Evolutionary conservation across 2,888 invertebrate species (phyloP).

Genomic region (Blastobasis lacticolella): DNA sequence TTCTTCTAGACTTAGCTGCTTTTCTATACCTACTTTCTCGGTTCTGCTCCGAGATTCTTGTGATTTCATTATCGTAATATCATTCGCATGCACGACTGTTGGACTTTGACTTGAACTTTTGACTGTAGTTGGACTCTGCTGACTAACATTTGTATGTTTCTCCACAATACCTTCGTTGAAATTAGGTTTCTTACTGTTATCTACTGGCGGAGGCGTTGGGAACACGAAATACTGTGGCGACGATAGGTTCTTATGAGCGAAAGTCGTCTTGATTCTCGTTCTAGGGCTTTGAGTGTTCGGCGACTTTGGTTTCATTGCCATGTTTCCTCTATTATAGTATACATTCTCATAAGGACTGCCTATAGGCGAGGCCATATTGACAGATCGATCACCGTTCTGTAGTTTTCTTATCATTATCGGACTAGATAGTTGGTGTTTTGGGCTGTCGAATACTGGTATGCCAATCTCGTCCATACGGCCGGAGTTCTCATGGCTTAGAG

Average conservation of each 20-base stretch:
- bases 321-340: slow-evolving; percentile 49
- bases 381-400: slow-evolving; percentile 26
- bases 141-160: too few species aligned
- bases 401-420: slow-evolving; percentile 56
- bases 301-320: slow-evolving; percentile 55
- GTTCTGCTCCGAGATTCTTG: neutral
- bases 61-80: neutral
- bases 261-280: slow-evolving; percentile 76
- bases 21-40: slow-evolving; percentile 55
- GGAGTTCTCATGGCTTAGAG: slow-evolving; percentile 47
- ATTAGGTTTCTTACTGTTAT: slow-evolving; percentile 38
- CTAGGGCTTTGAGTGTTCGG: slow-evolving; percentile 73
- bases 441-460: slow-evolving; percentile 53
- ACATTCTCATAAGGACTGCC: slow-evolving; percentile 78
- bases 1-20: slow-evolving; percentile 65
- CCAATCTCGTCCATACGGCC: slow-evolving; percentile 66
- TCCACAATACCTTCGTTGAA: slow-evolving; percentile 18
- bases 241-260: slow-evolving; percentile 65
- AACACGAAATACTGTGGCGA: slow-evolving; percentile 68
- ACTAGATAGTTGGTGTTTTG: slow-evolving; percentile 52
- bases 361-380: slow-evolving; percentile 30
- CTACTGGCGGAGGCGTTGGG: slow-evolving; percentile 55
- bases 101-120: slow-evolving; percentile 2
- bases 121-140: neutral
- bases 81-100: neutral